Conservation (phyloP, 1,140 invertebrate genomes). For the Macrostomum lignano region DNA sequence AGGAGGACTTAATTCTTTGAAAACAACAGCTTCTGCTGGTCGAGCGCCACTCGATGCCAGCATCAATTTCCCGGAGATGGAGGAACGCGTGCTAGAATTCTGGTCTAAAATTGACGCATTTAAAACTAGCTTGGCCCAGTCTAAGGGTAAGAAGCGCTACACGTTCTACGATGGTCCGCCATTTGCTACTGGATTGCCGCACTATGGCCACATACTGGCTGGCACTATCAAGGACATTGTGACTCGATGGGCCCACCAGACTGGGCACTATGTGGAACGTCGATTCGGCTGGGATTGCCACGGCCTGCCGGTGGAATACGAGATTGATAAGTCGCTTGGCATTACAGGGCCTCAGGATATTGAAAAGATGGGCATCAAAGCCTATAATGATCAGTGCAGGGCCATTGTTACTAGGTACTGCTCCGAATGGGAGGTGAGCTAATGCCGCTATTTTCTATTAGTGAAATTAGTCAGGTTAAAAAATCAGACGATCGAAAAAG, state of each 20-base stretch:
- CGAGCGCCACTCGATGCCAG: no score
- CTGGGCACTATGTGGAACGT: slow-evolving; percentile 73
- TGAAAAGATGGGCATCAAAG: slow-evolving; percentile 69
- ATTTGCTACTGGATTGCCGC: slow-evolving; percentile 89
- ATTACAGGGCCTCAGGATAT: slow-evolving; percentile 92
- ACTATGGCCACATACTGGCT: slow-evolving; percentile 91
- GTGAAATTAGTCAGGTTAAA: no score
- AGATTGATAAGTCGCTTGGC: slow-evolving; percentile 71
- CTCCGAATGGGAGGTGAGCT: slow-evolving; percentile 70
- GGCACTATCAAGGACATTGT: slow-evolving; percentile 97
- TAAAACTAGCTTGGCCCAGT: slow-evolving; percentile 50
- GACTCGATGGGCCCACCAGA: slow-evolving; percentile 80
- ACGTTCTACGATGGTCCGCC: slow-evolving; percentile 97
- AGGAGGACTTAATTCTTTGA: no score
- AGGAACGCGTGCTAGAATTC: slow-evolving; percentile 51
- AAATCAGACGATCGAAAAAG: no score
- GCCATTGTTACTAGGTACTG: slow-evolving; percentile 92
- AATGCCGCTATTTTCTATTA: no score
- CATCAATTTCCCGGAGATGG: slow-evolving; percentile 70
- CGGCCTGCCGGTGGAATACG: slow-evolving; percentile 49
- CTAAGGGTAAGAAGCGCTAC: slow-evolving; percentile 44
- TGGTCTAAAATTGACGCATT: slow-evolving; percentile 54
- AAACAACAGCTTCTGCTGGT: no score
- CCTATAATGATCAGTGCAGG: slow-evolving; percentile 78
- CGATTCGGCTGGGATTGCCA: slow-evolving; percentile 98